These are phyloP conservation scores for Melangyna quadrimaculata DNA, from an alignment of 2,888 invertebrate species.

Conservation along the genomic window DNA sequence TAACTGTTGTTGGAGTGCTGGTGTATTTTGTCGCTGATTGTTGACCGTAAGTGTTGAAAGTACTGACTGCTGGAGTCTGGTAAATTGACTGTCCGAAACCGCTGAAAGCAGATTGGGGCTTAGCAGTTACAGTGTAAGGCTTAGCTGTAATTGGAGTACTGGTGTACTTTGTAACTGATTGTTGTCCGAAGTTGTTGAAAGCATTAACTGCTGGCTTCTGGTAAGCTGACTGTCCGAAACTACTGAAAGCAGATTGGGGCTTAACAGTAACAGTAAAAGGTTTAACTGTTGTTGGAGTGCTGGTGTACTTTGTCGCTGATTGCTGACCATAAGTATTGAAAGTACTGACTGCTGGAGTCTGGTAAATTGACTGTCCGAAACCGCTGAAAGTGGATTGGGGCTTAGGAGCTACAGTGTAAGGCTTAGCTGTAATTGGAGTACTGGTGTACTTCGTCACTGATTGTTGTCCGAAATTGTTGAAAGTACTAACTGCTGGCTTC, in stretches of 20 bases:
- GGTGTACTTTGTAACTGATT: no score
- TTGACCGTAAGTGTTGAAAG: not conserved
- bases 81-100: not conserved
- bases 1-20: not conserved
- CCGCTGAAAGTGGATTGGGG: not conserved
- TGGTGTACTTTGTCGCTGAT: not conserved
- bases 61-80: not conserved
- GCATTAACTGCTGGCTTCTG: not conserved
- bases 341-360: not conserved
- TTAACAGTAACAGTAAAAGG: not conserved
- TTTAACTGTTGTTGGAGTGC: not conserved
- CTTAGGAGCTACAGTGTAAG: not conserved
- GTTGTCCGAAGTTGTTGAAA: not conserved
- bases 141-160: not conserved
- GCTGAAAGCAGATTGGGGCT: not conserved
- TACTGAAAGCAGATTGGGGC: not conserved
- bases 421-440: not conserved
- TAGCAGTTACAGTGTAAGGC: no score
- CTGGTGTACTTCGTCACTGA: not conserved
- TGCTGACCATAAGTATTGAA: not conserved
- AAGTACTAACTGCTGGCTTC: conserved; percentile 19
- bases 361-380: not conserved
- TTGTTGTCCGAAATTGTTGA: not conserved
- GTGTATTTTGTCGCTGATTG: not conserved
- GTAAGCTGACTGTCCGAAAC: not conserved